phyloP scores from a whole-genome alignment of 2,113 vertebrate species.

The Perca flavescens region DNA sequence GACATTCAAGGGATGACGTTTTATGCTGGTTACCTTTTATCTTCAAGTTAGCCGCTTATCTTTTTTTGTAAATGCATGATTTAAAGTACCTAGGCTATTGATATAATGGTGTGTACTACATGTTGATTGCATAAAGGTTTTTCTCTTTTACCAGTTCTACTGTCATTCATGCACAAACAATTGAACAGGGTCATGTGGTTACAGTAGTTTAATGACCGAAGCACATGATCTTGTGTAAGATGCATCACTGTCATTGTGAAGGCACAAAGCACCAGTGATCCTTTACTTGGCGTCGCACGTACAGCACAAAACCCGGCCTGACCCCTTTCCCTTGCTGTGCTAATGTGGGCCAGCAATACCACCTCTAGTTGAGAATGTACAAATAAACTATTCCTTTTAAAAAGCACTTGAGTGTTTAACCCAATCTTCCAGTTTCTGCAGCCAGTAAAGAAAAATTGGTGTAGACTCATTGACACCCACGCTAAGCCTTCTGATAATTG shows the following conservation, averaged over 20 bases:
- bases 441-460: background rate
- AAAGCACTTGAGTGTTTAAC: background rate
- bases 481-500: no score
- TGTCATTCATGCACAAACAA: slow-evolving; percentile 8
- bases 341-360: slow-evolving; percentile 35
- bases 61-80: background rate
- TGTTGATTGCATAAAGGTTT: slow-evolving; percentile 5
- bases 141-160: background rate
- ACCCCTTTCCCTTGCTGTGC: slow-evolving; percentile 9
- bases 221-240: slow-evolving; percentile 54
- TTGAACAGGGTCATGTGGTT: slow-evolving; percentile 3
- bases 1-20: background rate
- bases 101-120: background rate
- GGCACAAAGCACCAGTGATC: slow-evolving; percentile 59
- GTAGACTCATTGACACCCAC: background rate
- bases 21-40: background rate
- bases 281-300: slow-evolving; percentile 25
- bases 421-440: background rate
- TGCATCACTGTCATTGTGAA: slow-evolving; percentile 28
- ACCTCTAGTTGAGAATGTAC: background rate
- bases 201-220: slow-evolving; percentile 41
- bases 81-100: background rate
- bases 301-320: background rate
- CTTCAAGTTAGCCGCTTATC: background rate
- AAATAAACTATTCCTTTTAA: background rate